A percentile compares a stretch with the other conserved stretches of the same genome.
Evolutionary conservation across 2,797 vertebrate genomes (phyloP).

Genomic region (Valencia hispanica): DNA sequence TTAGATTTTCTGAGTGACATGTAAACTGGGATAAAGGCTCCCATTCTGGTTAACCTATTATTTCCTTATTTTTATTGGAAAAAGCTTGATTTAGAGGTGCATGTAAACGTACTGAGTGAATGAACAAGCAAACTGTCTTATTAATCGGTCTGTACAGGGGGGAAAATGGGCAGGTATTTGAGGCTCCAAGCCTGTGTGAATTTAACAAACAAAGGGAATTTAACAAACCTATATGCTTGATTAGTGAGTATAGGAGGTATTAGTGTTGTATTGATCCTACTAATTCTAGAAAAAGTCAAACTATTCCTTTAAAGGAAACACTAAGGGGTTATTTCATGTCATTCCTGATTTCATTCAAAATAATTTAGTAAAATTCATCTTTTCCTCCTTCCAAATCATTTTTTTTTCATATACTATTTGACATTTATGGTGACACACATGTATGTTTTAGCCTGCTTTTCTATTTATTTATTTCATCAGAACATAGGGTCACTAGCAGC

Average conservation of each 20-base stretch:
- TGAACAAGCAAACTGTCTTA: background rate
- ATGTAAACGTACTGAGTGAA: too few relatives aligned
- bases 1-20: too few relatives aligned
- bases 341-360: background rate
- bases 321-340: background rate
- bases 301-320: background rate
- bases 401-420: background rate
- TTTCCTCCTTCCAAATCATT: too few relatives aligned
- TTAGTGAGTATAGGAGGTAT: background rate
- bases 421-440: background rate
- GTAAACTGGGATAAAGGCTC: too few relatives aligned
- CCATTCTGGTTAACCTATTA: too few relatives aligned
- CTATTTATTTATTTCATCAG: slow-evolving; percentile 10
- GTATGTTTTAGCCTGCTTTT: slow-evolving; percentile 11
- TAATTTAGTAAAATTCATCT: too few relatives aligned
- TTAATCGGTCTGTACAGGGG: background rate
- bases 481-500: background rate
- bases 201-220: too few relatives aligned
- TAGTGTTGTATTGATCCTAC: background rate
- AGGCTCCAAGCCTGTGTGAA: too few relatives aligned
- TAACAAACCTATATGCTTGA: background rate
- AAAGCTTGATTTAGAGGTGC: too few relatives aligned
- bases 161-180: background rate
- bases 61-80: too few relatives aligned
- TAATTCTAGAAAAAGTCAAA: background rate